Conservation (phyloP, 2,888 invertebrate species). For the Prenolepis imparis region DNA sequence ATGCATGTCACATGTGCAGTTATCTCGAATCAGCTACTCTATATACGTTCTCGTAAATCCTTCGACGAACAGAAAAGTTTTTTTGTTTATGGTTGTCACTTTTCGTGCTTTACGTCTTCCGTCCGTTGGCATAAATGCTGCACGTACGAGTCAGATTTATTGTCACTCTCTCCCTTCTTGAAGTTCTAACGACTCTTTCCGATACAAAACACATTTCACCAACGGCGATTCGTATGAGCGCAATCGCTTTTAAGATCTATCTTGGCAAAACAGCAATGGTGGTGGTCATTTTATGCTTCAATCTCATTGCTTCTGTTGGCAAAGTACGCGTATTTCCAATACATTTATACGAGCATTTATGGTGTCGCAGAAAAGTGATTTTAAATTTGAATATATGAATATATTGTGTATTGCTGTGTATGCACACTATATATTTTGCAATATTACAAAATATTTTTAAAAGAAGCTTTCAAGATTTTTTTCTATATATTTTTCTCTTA, state of each 20-base stretch:
- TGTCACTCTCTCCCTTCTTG: neutral
- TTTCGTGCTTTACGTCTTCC: neutral
- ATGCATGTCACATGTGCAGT: neutral
- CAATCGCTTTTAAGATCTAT: conserved; percentile 38
- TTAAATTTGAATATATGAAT: neutral
- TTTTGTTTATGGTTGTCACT: conserved; percentile 5
- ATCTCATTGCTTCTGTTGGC: conserved; percentile 33
- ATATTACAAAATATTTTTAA: neutral
- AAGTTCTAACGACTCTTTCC: conserved; percentile 32
- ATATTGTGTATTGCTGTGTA: neutral
- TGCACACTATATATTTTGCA: neutral
- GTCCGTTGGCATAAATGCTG: neutral
- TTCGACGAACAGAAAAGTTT: neutral
- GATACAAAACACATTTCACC: conserved; percentile 36
- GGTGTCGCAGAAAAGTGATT: neutral
- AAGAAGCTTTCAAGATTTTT: neutral
- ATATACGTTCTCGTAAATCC: neutral
- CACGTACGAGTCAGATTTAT: conserved; percentile 35
- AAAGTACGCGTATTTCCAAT: conserved; percentile 12
- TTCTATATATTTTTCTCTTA: neutral
- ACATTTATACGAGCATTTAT: neutral
- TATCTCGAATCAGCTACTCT: neutral
- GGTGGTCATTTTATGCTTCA: conserved; percentile 37
- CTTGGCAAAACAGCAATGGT: conserved; percentile 25
- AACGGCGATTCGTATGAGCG: neutral